These are phyloP conservation scores for Aricia artaxerxes DNA, from an alignment of 2,888 invertebrate species.

Conservation along the genomic window DNA sequence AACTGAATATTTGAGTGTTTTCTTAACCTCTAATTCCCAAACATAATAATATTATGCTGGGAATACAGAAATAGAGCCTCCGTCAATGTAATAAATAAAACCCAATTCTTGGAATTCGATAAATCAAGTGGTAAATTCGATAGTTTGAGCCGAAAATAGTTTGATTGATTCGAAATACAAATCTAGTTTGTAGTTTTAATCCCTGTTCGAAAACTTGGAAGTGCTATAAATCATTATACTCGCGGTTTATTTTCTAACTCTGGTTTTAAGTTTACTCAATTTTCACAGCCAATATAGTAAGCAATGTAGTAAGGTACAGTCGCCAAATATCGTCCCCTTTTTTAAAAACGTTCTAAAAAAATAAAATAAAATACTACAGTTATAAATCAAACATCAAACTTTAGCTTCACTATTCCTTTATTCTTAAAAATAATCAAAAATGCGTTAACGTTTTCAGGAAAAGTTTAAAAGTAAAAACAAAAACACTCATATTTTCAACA, in stretches of 20 bases:
- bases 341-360: too few relatives aligned
- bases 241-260: neutral
- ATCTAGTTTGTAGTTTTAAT: neutral
- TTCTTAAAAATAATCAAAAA: too few relatives aligned
- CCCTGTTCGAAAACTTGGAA: neutral
- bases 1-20: neutral
- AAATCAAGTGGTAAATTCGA: neutral
- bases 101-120: neutral
- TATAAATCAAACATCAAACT: too few relatives aligned
- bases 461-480: too few relatives aligned
- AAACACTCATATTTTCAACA: too few relatives aligned
- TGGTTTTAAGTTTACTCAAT: neutral
- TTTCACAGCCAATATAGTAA: neutral
- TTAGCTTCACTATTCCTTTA: too few relatives aligned
- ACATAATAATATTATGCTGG: neutral
- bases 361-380: too few relatives aligned
- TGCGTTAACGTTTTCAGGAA: too few relatives aligned
- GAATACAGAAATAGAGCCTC: neutral
- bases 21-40: neutral
- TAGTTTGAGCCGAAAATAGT: neutral
- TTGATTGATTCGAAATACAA: neutral
- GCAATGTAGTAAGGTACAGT: too few relatives aligned
- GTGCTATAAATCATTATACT: neutral
- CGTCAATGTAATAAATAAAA: neutral
- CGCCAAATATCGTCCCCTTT: too few relatives aligned